Percentiles rank a stretch among this genome's conserved stretches.
Evolutionary conservation across 2,888 invertebrate genomes (phyloP).

Genomic region (Caenorhabditis macrosperma): DNA sequence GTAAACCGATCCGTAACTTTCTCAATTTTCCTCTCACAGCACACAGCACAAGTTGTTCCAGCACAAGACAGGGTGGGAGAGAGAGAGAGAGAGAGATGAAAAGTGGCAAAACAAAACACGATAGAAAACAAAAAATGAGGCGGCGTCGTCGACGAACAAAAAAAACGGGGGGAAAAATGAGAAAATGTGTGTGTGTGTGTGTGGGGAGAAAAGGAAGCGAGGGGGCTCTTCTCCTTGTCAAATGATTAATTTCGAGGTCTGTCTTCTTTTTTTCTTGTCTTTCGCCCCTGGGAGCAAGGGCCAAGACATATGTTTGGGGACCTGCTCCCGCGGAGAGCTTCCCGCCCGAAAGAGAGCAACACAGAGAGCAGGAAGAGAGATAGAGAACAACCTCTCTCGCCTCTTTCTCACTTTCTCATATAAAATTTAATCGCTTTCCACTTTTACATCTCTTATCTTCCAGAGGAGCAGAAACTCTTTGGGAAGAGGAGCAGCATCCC

Average conservation of each 20-base stretch:
- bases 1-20: not conserved
- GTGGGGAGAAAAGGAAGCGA: conserved; percentile 1
- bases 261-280: no score
- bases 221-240: conserved; percentile 33
- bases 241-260: conserved; percentile 53
- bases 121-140: not conserved
- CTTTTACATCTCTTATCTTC: not conserved
- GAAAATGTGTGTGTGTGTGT: no score
- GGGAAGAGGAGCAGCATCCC: no score
- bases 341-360: no score
- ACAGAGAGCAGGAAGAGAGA: not conserved
- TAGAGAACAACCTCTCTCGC: not conserved
- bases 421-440: conserved; percentile 4
- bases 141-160: not conserved
- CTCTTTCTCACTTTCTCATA: not conserved
- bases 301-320: conserved; percentile 52
- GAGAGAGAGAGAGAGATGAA: not conserved
- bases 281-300: not conserved
- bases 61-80: not conserved
- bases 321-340: conserved; percentile 27
- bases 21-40: not conserved
- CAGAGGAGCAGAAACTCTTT: no score
- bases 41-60: no score
- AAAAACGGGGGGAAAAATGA: not conserved
- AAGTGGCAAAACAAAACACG: not conserved